These are phyloP conservation scores for Drosophila tsacasi DNA, from an alignment of 1,140 invertebrate genomes.

Conservation along the genomic window DNA sequence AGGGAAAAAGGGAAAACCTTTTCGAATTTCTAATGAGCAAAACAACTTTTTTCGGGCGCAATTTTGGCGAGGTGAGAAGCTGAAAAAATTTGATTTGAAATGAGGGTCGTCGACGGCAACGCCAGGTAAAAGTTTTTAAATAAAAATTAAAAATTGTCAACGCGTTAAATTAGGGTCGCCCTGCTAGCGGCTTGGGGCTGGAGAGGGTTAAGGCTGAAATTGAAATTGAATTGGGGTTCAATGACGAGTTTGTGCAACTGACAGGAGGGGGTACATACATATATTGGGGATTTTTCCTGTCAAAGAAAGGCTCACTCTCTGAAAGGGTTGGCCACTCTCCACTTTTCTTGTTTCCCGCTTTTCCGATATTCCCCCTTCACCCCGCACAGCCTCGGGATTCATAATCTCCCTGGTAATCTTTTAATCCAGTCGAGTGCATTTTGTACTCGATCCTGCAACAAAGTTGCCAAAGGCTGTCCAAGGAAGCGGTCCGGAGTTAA, in stretches of 20 bases:
- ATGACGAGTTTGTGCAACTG: slow-evolving; percentile 16
- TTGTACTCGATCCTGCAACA: slow-evolving; percentile 82
- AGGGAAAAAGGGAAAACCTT: slow-evolving; percentile 41
- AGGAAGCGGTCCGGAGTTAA: slow-evolving; percentile 49
- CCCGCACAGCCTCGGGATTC: slow-evolving; percentile 47
- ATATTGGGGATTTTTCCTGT: slow-evolving; percentile 26
- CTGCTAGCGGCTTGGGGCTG: neutral
- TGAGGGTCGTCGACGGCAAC: slow-evolving; percentile 36
- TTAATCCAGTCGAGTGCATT: slow-evolving; percentile 85
- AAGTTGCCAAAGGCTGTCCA: slow-evolving; percentile 68
- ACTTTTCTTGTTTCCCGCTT: neutral
- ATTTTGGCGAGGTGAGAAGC: slow-evolving; percentile 42
- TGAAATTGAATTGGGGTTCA: slow-evolving; percentile 68
- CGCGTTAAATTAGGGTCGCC: slow-evolving; percentile 77
- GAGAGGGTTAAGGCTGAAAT: slow-evolving; percentile 39
- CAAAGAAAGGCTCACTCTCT: slow-evolving; percentile 22
- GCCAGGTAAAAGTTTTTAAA: slow-evolving; percentile 75
- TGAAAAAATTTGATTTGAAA: slow-evolving; percentile 70
- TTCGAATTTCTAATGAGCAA: slow-evolving; percentile 75
- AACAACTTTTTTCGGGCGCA: slow-evolving; percentile 45
- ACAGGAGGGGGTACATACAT: slow-evolving; percentile 1
- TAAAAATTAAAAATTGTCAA: slow-evolving; percentile 84
- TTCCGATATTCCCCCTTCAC: neutral
- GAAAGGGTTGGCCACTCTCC: slow-evolving; percentile 14
- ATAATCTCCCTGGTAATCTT: slow-evolving; percentile 82